Conservation (phyloP, 2,113 vertebrate genomes). For the Neodon shergylaensis region DNA sequence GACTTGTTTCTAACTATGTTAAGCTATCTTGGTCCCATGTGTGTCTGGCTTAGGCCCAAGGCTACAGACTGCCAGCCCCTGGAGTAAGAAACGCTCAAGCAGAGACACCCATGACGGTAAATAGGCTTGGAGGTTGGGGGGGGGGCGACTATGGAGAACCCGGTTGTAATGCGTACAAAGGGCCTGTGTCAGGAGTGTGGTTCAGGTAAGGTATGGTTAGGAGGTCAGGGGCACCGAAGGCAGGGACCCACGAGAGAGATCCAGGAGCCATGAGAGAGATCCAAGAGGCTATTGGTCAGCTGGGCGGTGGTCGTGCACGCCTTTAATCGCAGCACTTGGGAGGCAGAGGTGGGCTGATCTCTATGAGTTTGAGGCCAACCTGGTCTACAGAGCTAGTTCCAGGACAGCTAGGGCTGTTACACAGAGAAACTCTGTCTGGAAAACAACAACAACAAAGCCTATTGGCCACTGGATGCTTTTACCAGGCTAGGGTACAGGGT, state of each 20-base stretch:
- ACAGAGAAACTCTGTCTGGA: no score
- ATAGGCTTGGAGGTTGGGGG: neutral
- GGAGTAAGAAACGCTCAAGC: neutral
- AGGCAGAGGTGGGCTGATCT: no score
- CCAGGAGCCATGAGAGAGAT: neutral
- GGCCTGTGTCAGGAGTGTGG: neutral
- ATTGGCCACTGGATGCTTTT: neutral
- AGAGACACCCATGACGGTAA: neutral
- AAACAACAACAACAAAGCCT: neutral
- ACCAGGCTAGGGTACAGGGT: neutral
- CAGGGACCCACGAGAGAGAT: neutral
- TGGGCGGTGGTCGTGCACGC: no score
- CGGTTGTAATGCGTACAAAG: neutral
- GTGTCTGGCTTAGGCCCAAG: neutral
- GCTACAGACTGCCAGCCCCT: neutral
- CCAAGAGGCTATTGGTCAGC: neutral
- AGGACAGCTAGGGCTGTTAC: no score
- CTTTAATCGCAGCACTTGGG: no score
- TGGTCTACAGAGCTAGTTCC: no score
- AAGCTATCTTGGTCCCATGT: neutral
- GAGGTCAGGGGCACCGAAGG: neutral
- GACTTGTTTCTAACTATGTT: neutral
- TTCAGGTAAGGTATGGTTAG: neutral
- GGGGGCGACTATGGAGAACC: neutral
- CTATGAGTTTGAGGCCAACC: no score